phyloP scores from a whole-genome alignment of 2,113 vertebrate genomes.

The Pseudopipra pipra region DNA sequence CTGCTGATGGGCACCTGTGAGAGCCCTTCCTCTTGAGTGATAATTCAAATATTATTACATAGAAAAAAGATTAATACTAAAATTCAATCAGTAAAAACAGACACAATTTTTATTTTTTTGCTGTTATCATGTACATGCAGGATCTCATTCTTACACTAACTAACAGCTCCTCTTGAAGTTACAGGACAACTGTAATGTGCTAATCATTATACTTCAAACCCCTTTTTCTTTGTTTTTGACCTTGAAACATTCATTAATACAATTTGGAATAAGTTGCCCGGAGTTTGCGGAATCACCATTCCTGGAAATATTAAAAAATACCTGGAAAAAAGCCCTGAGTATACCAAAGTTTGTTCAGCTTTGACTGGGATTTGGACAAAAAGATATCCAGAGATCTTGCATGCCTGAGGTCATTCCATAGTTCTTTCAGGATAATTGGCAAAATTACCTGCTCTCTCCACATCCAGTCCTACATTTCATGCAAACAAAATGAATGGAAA shows the following conservation, averaged over 20 bases:
- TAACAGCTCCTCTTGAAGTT: background rate
- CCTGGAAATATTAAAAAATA: background rate
- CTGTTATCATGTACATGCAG: background rate
- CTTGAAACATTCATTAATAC: background rate
- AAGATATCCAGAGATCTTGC: background rate
- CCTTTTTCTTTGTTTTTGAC: background rate
- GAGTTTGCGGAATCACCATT: background rate
- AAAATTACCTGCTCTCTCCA: background rate
- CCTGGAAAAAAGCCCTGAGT: background rate
- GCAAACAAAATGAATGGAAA: background rate
- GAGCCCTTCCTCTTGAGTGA: background rate
- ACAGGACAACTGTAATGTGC: background rate
- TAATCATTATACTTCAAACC: background rate
- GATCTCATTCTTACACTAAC: background rate
- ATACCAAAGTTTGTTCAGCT: background rate
- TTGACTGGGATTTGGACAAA: background rate
- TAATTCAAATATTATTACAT: background rate
- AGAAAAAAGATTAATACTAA: background rate
- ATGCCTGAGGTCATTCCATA: background rate
- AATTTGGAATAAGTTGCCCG: background rate
- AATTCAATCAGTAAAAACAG: background rate
- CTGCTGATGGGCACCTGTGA: background rate
- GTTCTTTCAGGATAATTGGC: background rate
- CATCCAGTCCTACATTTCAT: background rate
- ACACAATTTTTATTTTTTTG: background rate